phyloP scores from a whole-genome alignment of 1,140 invertebrate genomes.

The Aplysia californica region DNA sequence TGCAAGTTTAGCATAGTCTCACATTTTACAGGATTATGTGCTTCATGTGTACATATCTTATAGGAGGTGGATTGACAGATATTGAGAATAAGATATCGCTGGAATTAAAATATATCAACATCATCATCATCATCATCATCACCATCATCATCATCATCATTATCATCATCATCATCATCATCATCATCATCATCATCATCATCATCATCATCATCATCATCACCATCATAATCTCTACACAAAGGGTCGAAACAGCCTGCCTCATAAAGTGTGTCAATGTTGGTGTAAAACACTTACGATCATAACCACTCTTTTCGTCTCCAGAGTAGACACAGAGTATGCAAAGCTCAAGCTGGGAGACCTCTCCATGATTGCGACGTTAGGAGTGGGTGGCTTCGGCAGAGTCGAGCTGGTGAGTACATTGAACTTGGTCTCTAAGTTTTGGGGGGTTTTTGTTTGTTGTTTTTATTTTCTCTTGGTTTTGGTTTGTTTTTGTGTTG shows the following conservation, averaged over 20 bases:
- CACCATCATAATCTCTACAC: neutral
- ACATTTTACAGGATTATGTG: too few relatives aligned
- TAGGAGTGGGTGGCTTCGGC: constrained; percentile 98
- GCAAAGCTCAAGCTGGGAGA: constrained; percentile 78
- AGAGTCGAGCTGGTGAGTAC: constrained; percentile 93
- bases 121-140: neutral
- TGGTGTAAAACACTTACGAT: neutral
- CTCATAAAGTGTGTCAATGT: neutral
- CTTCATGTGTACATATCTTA: too few relatives aligned
- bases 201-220: neutral
- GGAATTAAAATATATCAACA: neutral
- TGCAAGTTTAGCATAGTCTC: too few relatives aligned
- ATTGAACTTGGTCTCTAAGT: too few relatives aligned
- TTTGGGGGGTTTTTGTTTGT: too few relatives aligned
- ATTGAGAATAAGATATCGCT: too few relatives aligned
- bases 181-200: neutral
- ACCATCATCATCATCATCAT: neutral
- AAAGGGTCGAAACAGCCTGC: neutral
- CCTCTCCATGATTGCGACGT: constrained; percentile 87
- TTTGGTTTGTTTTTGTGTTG: too few relatives aligned
- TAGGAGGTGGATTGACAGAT: too few relatives aligned
- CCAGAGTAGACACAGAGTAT: constrained; percentile 9
- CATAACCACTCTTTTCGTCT: neutral
- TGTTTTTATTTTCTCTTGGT: too few relatives aligned
- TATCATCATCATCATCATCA: neutral